phyloP scores from a whole-genome alignment of 2,888 invertebrate species.

The Diadegma fenestrale region DNA sequence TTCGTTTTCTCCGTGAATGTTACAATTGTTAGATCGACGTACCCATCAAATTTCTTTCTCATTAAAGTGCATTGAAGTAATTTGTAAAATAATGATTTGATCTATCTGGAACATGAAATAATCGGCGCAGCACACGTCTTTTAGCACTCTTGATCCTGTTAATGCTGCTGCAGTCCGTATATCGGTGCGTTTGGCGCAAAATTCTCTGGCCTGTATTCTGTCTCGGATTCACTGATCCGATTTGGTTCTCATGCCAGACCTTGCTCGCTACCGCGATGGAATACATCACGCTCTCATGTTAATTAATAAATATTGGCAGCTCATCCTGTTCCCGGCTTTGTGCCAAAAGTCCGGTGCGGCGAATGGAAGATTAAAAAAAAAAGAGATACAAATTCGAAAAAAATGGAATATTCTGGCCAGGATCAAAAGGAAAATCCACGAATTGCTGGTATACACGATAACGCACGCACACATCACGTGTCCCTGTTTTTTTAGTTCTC shows the following conservation, averaged over 20 bases:
- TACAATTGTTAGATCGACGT: too few relatives aligned
- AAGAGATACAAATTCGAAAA: not conserved
- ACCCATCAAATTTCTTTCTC: too few relatives aligned
- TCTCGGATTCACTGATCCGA: conserved; percentile 61
- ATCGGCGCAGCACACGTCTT: not conserved
- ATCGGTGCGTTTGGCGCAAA: conserved; percentile 27
- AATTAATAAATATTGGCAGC: conserved; percentile 69
- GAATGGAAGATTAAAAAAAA: conserved; percentile 27
- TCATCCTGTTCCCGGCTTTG: conserved; percentile 50
- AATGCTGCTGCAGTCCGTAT: conserved; percentile 12
- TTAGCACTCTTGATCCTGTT: conserved; percentile 22
- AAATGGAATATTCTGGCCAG: conserved; percentile 19
- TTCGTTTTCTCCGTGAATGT: too few relatives aligned
- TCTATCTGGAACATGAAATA: too few relatives aligned
- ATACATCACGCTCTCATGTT: conserved; percentile 59
- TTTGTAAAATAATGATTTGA: too few relatives aligned
- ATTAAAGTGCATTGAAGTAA: too few relatives aligned
- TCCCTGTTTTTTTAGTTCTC: not conserved
- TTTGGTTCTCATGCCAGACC: conserved; percentile 52
- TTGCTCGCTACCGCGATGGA: conserved; percentile 23
- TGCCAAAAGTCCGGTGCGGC: conserved; percentile 50
- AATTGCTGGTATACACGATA: not conserved
- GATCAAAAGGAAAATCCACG: conserved; percentile 36
- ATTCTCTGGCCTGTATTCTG: conserved; percentile 28
- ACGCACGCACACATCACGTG: not conserved